Base-by-base conservation (phyloP, 1,140 invertebrate species). In the Tachypleus tridentatus region DNA sequence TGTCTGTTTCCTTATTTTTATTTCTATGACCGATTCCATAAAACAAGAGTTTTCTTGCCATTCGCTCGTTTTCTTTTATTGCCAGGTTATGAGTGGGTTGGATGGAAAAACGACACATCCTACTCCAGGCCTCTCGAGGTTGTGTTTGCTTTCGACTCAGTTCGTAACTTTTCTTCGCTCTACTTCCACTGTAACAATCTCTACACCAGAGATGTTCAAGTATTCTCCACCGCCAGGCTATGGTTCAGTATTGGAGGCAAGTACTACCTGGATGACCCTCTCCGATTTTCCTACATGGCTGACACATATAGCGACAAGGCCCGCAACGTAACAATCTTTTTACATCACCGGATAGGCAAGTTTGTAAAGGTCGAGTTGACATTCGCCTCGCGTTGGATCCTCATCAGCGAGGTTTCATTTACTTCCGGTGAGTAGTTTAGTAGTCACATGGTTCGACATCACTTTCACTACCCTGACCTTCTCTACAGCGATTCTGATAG, bases 341-440 rank as follows among this genome's bases (percentile, higher is more conserved):
- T 94, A 10, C 86, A 90, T 74, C 85, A 93, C 71, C 82, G 88
- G 5, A 82, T 93, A 49, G 91, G 88, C 4, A 82, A 83, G 72
- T 91, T 86, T 77, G 84, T 94, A 49, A 88, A 88, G 70, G 79
- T 94, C n/a, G 84, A 86, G 70, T 78, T 94, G 8, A 83, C 82
- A 70, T 95, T 94, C 77, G 85, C 88, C 5, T 82, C 88, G 4
- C 81, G 84, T 62, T 95, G 91, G 91, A 89, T 96, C 67, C 85
- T 96, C 76, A 83, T 96, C 71, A 91, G 89, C 76, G 92, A 95
- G 78, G 81, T 94, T 29, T 84, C 84, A 5, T 91, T 89, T 72
- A 85, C 88, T 71, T 89, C 87, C 9, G 85, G 85, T 86, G 72
- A 82, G 79, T 29, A 29, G 29, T 29, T 29, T 29, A 29, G 29